phyloP scores from a whole-genome alignment of 2,888 invertebrate genomes.

The Ophioninae sp. region DNA sequence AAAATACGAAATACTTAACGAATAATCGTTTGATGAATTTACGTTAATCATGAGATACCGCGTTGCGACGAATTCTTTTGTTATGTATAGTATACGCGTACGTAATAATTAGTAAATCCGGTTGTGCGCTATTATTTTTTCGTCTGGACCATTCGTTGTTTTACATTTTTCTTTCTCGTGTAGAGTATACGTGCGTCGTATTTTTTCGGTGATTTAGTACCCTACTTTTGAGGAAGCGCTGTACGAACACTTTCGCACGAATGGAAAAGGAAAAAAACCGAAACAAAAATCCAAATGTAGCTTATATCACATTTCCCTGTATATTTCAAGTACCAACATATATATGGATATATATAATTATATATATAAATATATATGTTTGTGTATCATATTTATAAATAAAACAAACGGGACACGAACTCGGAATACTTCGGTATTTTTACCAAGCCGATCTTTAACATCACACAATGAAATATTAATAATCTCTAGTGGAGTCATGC shows the following conservation, averaged over 20 bases:
- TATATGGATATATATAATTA: conserved; percentile 66
- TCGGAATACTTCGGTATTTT: not conserved
- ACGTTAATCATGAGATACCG: not conserved
- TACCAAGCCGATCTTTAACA: not conserved
- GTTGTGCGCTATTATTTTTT: conserved; percentile 41
- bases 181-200: conserved; percentile 12
- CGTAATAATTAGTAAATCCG: conserved; percentile 46
- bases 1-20: conserved; percentile 36
- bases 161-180: conserved; percentile 20
- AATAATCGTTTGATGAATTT: conserved; percentile 64
- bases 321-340: conserved; percentile 75
- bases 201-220: not conserved
- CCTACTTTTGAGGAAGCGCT: not conserved
- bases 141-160: conserved; percentile 26
- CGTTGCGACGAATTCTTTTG: conserved; percentile 47
- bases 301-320: conserved; percentile 72
- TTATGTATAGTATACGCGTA: conserved; percentile 51
- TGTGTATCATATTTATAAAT: conserved; percentile 62
- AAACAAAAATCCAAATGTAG: conserved; percentile 37
- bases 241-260: not conserved
- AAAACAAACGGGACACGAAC: conserved; percentile 36
- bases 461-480: not conserved
- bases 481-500: not conserved
- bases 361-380: conserved; percentile 27
- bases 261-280: conserved; percentile 4